Percentiles rank a stretch among this genome's conserved stretches.
phyloP scores from a whole-genome alignment of 64 coral and sea anemone genomes.

The Platygyra sinensis region DNA sequence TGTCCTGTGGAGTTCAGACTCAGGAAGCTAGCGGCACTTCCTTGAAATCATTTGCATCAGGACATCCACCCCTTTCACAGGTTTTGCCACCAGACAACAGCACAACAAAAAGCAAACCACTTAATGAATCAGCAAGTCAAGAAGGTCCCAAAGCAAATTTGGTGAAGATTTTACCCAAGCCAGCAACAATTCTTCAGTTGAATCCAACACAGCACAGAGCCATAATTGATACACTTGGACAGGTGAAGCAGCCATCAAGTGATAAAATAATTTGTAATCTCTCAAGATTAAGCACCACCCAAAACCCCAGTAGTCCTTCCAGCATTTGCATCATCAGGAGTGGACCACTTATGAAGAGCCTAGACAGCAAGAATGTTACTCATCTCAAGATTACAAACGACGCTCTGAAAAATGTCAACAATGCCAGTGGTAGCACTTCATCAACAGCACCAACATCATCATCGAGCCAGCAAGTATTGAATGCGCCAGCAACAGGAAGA shows the following conservation, averaged over 20 bases:
- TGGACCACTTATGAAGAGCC: constrained; percentile 29
- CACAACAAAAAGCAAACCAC: not conserved
- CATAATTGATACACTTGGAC: constrained; percentile 16
- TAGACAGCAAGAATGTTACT: constrained; percentile 66
- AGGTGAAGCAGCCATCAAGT: constrained; percentile 39
- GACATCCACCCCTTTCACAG: not conserved
- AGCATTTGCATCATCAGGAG: constrained; percentile 35
- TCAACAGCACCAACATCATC: not conserved
- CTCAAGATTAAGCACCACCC: constrained; percentile 16
- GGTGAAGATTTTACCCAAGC: constrained; percentile 39
- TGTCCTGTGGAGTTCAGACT: constrained; percentile 16
- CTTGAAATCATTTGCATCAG: not conserved
- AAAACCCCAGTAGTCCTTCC: not conserved
- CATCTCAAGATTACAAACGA: constrained; percentile 71
- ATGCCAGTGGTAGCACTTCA: not conserved
- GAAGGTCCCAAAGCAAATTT: constrained; percentile 2
- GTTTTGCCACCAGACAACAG: not conserved
- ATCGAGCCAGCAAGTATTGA: not conserved
- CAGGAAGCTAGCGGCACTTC: not conserved
- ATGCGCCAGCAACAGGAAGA: not conserved
- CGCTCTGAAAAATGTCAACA: constrained; percentile 16
- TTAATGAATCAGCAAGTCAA: not conserved
- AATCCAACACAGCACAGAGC: constrained; percentile 22
- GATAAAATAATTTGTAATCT: constrained; percentile 44
- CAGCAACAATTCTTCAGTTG: constrained; percentile 13